Percentiles rank a stretch among this genome's conserved stretches.
Conservation (phyloP, 1,140 invertebrate species). For the Camponotus vicinus region DNA sequence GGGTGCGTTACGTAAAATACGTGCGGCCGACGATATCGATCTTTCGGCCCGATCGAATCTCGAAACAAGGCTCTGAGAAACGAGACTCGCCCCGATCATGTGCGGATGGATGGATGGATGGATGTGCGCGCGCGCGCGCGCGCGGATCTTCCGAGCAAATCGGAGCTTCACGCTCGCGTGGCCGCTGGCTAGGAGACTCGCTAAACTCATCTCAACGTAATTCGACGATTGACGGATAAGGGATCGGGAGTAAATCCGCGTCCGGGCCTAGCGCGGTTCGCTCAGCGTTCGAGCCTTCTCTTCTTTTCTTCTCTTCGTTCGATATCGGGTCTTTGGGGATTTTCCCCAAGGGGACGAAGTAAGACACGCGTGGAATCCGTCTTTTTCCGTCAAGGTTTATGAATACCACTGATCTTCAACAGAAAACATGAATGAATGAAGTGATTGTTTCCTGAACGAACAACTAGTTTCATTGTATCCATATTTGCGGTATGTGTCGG, state of each 20-base stretch:
- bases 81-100: conserved; percentile 22
- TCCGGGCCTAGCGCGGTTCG: not conserved
- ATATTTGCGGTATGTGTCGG: not conserved
- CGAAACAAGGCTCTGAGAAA: conserved; percentile 46
- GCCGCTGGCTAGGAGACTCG: conserved; percentile 62
- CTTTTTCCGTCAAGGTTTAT: conserved; percentile 23
- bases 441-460: not conserved
- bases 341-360: conserved; percentile 3
- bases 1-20: conserved; percentile 79
- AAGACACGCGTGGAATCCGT: conserved; percentile 56
- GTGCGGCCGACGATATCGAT: conserved; percentile 77
- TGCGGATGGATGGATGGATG: not conserved
- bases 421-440: conserved; percentile 61
- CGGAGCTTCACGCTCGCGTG: conserved; percentile 41
- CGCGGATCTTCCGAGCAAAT: conserved; percentile 45
- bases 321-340: conserved; percentile 8
- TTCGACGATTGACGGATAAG: conserved; percentile 73
- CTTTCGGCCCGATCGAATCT: conserved; percentile 73
- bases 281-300: conserved; percentile 13
- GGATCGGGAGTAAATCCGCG: conserved; percentile 45
- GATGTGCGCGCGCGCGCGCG: conserved; percentile 15
- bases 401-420: conserved; percentile 41
- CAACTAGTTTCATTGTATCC: not conserved
- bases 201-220: conserved; percentile 66
- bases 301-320: conserved; percentile 5